A percentile compares a stretch with the other conserved stretches of the same genome.
Conservation (phyloP, 1,140 invertebrate species). For the Thaumetopoea pityocampa region DNA sequence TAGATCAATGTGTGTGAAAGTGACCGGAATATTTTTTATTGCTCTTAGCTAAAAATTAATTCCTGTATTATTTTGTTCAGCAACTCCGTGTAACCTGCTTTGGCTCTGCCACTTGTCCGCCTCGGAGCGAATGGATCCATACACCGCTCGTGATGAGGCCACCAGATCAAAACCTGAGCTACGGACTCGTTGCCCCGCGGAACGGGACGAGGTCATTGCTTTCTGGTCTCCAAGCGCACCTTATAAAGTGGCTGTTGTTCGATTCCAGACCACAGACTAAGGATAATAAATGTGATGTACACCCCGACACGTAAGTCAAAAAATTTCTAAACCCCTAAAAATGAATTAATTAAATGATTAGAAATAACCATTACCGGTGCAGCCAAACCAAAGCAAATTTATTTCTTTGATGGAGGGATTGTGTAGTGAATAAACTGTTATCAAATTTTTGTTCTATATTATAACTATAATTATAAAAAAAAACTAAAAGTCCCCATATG, state of each 20-base stretch:
- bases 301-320: constrained; percentile 75
- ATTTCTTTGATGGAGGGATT: too few relatives aligned
- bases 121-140: constrained; percentile 79
- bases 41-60: too few relatives aligned
- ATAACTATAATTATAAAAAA: too few relatives aligned
- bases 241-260: constrained; percentile 84
- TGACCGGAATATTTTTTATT: too few relatives aligned
- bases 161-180: constrained; percentile 76
- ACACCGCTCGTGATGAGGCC: constrained; percentile 78
- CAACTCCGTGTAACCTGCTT: constrained; percentile 77
- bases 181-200: constrained; percentile 77
- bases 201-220: constrained; percentile 81
- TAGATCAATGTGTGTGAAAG: too few relatives aligned
- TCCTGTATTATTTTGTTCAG: too few relatives aligned
- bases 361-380: too few relatives aligned
- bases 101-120: constrained; percentile 77
- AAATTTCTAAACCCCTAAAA: constrained; percentile 1
- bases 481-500: too few relatives aligned
- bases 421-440: too few relatives aligned
- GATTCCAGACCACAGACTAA: constrained; percentile 71
- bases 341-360: not conserved
- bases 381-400: too few relatives aligned
- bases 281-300: constrained; percentile 61
- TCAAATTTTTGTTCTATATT: too few relatives aligned
- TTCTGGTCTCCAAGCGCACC: constrained; percentile 80